phyloP scores from a whole-genome alignment of 1,140 invertebrate species.

The Psilanteris sp. region DNA sequence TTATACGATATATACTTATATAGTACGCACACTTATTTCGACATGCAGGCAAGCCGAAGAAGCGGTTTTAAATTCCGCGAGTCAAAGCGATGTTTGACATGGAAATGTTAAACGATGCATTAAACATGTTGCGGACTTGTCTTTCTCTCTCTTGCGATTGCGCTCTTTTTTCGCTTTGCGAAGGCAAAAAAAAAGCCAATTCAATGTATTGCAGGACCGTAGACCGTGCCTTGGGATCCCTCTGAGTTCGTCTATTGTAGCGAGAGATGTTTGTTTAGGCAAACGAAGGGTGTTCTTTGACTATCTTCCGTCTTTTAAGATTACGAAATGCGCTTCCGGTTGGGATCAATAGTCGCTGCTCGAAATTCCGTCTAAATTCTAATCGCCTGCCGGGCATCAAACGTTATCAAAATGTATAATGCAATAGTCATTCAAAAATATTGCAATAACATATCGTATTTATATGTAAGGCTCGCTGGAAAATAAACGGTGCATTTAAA shows the following conservation, averaged over 20 bases:
- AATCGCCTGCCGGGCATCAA: neutral
- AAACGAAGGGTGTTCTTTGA: slow-evolving; percentile 70
- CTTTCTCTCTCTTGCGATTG: slow-evolving; percentile 43
- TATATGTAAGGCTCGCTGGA: too few species aligned
- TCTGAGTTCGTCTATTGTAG: slow-evolving; percentile 64
- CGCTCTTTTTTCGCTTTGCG: slow-evolving; percentile 42
- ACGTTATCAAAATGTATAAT: too few species aligned
- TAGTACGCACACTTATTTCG: slow-evolving; percentile 48
- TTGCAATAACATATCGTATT: too few species aligned
- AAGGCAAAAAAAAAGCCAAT: slow-evolving; percentile 55
- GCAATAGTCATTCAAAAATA: too few species aligned
- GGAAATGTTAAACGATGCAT: slow-evolving; percentile 79
- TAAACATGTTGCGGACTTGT: slow-evolving; percentile 76
- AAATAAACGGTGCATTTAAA: too few species aligned
- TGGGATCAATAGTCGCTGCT: slow-evolving; percentile 67
- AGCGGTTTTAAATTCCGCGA: slow-evolving; percentile 78
- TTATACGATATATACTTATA: slow-evolving; percentile 52
- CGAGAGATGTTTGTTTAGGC: slow-evolving; percentile 76
- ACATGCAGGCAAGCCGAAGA: slow-evolving; percentile 54
- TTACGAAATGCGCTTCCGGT: slow-evolving; percentile 47
- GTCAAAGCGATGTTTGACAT: slow-evolving; percentile 81
- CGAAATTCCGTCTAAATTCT: slow-evolving; percentile 22
- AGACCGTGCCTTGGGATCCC: slow-evolving; percentile 39
- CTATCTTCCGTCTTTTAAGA: slow-evolving; percentile 60
- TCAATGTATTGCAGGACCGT: slow-evolving; percentile 58